Evolutionary conservation across 2,113 vertebrate genomes (phyloP), one percentile per base, ranked within the genome.

Genomic region (Zapus hudsonius): DNA sequence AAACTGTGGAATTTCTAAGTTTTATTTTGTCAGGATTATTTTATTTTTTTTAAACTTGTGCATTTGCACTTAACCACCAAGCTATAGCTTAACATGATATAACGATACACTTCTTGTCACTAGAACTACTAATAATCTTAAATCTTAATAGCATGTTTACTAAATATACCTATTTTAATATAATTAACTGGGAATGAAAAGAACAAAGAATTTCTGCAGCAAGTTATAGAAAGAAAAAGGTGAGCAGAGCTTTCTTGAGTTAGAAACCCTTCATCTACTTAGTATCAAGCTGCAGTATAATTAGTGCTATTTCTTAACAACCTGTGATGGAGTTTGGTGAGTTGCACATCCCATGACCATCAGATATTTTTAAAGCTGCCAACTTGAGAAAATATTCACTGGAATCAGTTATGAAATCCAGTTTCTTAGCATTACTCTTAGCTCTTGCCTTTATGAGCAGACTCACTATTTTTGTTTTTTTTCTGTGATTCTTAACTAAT

Each of bases 311-410:
- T 91, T 91, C 74, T 42, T 81, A 70, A 11, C 38, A 31, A 75
- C 20, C 25, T 74, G 17, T 61, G 72, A 20, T 72, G 36, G 81
- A 27, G 12, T 55, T 93, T 19, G 15, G 59, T 47, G 36, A 89
- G 64, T 59, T 83, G 8, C 61, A 33, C 91, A 33, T 86, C 89
- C 89, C 31, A 69, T 74, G 69, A 89, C 40, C 33, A 40, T 76
- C 13, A 92, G 16, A 36, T 57, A 64, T 76, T 88, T 92, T 38
- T 17, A 67, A 94, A 92, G 72, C 31, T 94, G 7, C 6, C 16
- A 85, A 8, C 22, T 64, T 66, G 16, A 75, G 70, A 79, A 88
- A 84, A 36, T 63, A 36, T 64, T 57, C 38, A 57, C 27, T 76
- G 47, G 47, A 3, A 74, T 5, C 63, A 85, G n/a, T 27, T 87